Evolutionary conservation across 2,797 vertebrate genomes (phyloP).

Genomic region (Urophycis tenuis): DNA sequence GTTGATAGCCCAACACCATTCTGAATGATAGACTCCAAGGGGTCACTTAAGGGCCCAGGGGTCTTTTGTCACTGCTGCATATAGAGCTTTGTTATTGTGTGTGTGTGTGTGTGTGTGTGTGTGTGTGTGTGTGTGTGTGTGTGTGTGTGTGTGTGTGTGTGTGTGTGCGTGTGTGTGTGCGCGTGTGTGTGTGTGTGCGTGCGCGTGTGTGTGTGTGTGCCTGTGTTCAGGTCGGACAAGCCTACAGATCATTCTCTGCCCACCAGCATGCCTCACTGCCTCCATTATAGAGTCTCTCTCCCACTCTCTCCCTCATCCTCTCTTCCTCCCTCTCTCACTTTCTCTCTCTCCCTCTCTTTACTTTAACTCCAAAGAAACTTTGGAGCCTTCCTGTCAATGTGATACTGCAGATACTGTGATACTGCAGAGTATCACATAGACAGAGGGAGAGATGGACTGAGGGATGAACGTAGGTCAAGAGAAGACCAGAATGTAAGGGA

Average conservation of each 20-base stretch:
- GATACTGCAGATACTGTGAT: slow-evolving; percentile 39
- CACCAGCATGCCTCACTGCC: slow-evolving; percentile 85
- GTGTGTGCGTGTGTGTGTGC: slow-evolving; percentile 18
- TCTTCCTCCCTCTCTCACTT: slow-evolving; percentile 35
- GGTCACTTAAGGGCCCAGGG: slow-evolving; percentile 82
- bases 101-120: slow-evolving; percentile 26
- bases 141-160: slow-evolving; percentile 20
- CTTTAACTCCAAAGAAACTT: slow-evolving; percentile 32
- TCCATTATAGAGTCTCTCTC: slow-evolving; percentile 80
- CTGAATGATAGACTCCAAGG: slow-evolving; percentile 97
- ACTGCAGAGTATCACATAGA: slow-evolving; percentile 25
- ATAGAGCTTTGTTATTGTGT: slow-evolving; percentile 53
- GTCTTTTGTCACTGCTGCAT: slow-evolving; percentile 80
- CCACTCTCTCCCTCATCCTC: slow-evolving; percentile 8
- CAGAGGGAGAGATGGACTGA: background rate
- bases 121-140: slow-evolving; percentile 30
- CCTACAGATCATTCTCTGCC: slow-evolving; percentile 83
- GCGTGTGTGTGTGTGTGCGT: slow-evolving; percentile 1
- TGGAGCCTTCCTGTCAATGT: slow-evolving; percentile 25
- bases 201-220: slow-evolving; percentile 17
- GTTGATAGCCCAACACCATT: slow-evolving; percentile 87
- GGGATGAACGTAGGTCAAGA: background rate
- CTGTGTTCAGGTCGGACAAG: slow-evolving; percentile 88
- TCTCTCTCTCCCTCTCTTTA: slow-evolving; percentile 25
- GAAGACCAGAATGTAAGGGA: background rate